phyloP scores from a whole-genome alignment of 2,797 vertebrate genomes.

The Oceanodroma leucorhoa region DNA sequence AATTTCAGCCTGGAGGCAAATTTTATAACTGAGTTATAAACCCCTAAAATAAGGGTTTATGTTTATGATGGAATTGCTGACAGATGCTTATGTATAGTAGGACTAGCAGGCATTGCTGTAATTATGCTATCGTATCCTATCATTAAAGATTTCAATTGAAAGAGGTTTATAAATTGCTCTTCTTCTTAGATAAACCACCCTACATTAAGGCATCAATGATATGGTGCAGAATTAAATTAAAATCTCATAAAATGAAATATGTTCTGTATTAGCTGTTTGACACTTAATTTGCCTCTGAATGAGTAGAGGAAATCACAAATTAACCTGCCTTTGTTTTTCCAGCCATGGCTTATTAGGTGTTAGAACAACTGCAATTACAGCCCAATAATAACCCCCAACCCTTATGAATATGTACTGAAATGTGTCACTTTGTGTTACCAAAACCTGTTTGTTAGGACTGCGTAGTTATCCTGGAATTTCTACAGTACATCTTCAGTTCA shows the following conservation, averaged over 20 bases:
- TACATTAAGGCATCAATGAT: conserved; percentile 87
- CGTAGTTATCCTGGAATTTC: conserved; percentile 14
- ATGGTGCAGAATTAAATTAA: conserved; percentile 98
- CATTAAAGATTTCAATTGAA: conserved; percentile 92
- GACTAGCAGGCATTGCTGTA: conserved; percentile 67
- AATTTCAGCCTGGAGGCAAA: conserved; percentile 49
- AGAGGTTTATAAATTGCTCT: conserved; percentile 95
- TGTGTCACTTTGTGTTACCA: conserved; percentile 71
- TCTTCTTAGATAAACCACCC: conserved; percentile 83
- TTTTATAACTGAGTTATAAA: conserved; percentile 58
- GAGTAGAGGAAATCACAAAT: conserved; percentile 99
- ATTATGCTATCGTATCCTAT: conserved; percentile 88
- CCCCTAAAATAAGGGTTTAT: conserved; percentile 51
- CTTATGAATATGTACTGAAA: conserved; percentile 90
- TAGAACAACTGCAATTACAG: conserved; percentile 92
- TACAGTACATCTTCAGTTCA: background rate
- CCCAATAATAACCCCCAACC: conserved; percentile 86
- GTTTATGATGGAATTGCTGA: conserved; percentile 66
- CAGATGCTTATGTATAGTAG: conserved; percentile 60
- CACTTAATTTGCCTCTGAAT: conserved; percentile 99
- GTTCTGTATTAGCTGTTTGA: conserved; percentile 98
- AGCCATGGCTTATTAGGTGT: conserved; percentile 89
- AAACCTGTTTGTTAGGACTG: conserved; percentile 59
- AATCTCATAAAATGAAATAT: conserved; percentile 99
- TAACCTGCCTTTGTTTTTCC: conserved; percentile 98